Evolutionary conservation across 2,888 invertebrate genomes (phyloP).

Genomic region (Cryptosula pallasiana): DNA sequence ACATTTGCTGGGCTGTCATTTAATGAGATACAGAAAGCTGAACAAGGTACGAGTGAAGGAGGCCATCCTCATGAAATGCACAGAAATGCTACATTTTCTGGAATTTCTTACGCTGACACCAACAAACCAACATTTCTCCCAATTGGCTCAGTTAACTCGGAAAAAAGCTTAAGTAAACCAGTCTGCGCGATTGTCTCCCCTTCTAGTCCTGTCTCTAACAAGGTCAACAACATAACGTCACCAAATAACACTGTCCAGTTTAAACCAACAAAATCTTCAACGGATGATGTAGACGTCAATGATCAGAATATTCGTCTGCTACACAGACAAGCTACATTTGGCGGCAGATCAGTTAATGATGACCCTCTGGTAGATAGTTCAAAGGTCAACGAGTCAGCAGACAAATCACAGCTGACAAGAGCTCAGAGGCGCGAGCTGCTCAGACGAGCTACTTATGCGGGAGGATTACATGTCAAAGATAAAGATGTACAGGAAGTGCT

Average conservation of each 20-base stretch:
- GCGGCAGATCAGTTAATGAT: neutral
- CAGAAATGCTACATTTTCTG: neutral
- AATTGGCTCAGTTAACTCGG: neutral
- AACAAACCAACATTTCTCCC: neutral
- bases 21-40: neutral
- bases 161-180: too few relatives aligned
- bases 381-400: neutral
- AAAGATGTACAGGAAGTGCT: too few relatives aligned
- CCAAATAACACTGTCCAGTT: neutral
- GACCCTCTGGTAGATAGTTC: neutral
- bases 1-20: conserved; percentile 6
- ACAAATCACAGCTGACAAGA: neutral
- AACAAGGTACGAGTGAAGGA: neutral
- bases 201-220: neutral
- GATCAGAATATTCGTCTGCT: neutral
- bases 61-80: neutral
- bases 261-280: neutral
- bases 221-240: neutral
- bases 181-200: neutral
- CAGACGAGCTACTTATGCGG: neutral
- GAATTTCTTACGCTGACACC: neutral
- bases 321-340: conserved; percentile 17
- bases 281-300: neutral
- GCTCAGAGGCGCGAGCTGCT: neutral
- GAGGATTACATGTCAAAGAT: too few relatives aligned